A percentile compares a stretch with the other conserved stretches of the same genome.
phyloP scores from a whole-genome alignment of 1,140 invertebrate species.

The Lerema accius region DNA sequence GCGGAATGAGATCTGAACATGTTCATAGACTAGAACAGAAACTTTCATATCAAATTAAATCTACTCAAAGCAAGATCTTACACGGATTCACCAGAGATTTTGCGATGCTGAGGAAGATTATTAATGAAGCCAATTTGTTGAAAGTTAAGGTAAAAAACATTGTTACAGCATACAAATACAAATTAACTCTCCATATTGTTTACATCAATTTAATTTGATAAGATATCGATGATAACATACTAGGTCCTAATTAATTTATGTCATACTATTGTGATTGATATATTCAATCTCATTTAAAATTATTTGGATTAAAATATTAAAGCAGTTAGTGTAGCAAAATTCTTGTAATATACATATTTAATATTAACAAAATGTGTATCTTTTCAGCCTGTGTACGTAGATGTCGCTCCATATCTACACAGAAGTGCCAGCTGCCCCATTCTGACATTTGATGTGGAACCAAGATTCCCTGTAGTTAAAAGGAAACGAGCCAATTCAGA shows the following conservation, averaged over 20 bases:
- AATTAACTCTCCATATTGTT: too few relatives aligned
- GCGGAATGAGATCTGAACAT: conserved; percentile 87
- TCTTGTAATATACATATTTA: too few relatives aligned
- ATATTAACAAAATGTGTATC: conserved; percentile 34
- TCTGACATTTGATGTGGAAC: conserved; percentile 82
- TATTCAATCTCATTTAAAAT: too few relatives aligned
- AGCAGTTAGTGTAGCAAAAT: too few relatives aligned
- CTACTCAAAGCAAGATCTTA: conserved; percentile 90
- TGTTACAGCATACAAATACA: conserved; percentile 4
- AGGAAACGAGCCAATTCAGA: conserved; percentile 86
- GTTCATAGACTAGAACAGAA: conserved; percentile 89
- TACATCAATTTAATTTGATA: too few relatives aligned
- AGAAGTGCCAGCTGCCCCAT: conserved; percentile 85
- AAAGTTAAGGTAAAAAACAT: conserved; percentile 87
- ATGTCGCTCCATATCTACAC: conserved; percentile 61
- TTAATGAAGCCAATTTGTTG: conserved; percentile 90
- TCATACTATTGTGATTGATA: conserved; percentile 5
- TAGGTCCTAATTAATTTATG: too few relatives aligned
- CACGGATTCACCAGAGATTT: conserved; percentile 90
- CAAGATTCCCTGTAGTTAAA: conserved; percentile 75
- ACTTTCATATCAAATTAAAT: conserved; percentile 88
- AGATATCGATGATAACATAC: too few relatives aligned
- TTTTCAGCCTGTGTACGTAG: conserved; percentile 83
- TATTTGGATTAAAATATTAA: too few relatives aligned
- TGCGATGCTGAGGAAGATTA: conserved; percentile 87